Base-by-base conservation (phyloP, 2,113 vertebrate species). In the Aplodontia rufa region DNA sequence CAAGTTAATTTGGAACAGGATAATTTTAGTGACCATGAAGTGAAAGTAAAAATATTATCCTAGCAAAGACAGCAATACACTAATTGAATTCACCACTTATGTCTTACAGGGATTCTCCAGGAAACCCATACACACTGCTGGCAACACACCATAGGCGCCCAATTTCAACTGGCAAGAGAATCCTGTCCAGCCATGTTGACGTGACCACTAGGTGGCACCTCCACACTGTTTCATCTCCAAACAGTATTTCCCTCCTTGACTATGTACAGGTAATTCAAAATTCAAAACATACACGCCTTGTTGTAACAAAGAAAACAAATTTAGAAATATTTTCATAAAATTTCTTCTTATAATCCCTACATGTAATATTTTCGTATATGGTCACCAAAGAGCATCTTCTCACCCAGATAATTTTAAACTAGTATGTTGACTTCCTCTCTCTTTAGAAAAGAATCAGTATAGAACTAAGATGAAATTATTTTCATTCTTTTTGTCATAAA, bases 201-300 rank as follows among this genome's bases (percentile, higher is more conserved):
- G 20, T 32, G 24, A 53, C 96, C 97, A 94, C 94, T 87, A 97
- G 97, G 86, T 95, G 97, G 97, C 96, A 71, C 82, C 58, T 75
- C 26, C 2, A 42, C 47, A 94, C 96, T 82, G 81, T 80, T 94
- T 79, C 76, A 82, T 88, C 90, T 71, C 24, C 5, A 66, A 85
- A 58, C 1, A 3, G 0, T 16, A 53, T n/a, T 69, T 75, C 90
- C 64, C 64, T 51, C 78, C 17, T 51, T 58, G 3, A 40, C 47
- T 49, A 12, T 20, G 8, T 9, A 90, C 28, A 16, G 72, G 35
- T 20, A 5, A 10, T 9, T 4, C 17, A 90, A 72, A 83, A 90
- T 72, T 82, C 78, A 90, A 86, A 88, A 60, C 14, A 35, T 26
- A 72, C 8, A 28, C 45, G 5, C 8, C 78, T 62, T 42, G 13